Conservation (phyloP, 2,113 vertebrate species). For the Misgurnus anguillicaudatus region DNA sequence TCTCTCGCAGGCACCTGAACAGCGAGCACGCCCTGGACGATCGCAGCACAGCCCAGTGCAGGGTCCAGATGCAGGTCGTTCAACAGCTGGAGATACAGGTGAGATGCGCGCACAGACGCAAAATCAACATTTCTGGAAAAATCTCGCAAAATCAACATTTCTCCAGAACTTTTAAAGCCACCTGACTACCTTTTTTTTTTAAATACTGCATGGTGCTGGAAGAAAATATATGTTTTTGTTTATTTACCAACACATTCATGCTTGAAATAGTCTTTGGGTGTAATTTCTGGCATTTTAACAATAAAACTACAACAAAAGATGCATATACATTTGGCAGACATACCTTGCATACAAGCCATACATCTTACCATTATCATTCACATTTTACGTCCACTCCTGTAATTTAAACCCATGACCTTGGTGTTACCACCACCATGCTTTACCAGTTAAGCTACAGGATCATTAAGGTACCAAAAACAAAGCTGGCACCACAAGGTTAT, state of each 20-base stretch:
- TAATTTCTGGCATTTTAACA: no score
- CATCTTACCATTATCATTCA: no score
- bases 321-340: no score
- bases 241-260: neutral
- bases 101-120: conserved; percentile 45
- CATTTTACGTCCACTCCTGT: no score
- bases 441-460: no score
- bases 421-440: no score
- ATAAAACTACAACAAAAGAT: no score
- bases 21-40: conserved; percentile 97
- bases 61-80: conserved; percentile 99
- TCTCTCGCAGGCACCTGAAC: conserved; percentile 86
- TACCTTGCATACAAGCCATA: no score
- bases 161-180: neutral
- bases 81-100: conserved; percentile 99
- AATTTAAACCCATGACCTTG: no score
- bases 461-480: no score
- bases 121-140: neutral
- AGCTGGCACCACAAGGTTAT: no score
- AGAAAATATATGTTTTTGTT: neutral
- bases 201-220: neutral
- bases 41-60: conserved; percentile 97
- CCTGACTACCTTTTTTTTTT: neutral
- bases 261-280: neutral
- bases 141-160: conserved; percentile 4